Conservation (phyloP, 1,140 invertebrate genomes). For the Ceratoteleas bidentatus region DNA sequence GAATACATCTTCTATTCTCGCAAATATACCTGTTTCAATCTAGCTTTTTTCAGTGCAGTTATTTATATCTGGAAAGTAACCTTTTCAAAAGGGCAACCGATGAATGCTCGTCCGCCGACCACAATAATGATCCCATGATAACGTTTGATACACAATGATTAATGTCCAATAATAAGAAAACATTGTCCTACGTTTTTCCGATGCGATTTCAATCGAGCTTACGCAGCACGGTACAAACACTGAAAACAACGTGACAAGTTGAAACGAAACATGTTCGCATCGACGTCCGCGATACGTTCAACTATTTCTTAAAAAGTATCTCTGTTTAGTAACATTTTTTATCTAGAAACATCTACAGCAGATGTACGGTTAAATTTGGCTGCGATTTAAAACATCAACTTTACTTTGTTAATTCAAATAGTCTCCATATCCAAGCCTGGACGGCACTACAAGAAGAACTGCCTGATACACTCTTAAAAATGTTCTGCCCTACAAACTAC, state of each 20-base stretch:
- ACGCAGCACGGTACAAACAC: not conserved
- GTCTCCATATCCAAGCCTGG: conserved; percentile 35
- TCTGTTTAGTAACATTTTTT: too few species aligned
- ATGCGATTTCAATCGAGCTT: not conserved
- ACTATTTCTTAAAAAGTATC: conserved; percentile 1
- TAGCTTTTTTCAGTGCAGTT: too few species aligned
- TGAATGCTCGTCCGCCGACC: too few species aligned
- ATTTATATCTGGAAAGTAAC: too few species aligned
- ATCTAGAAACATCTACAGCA: too few species aligned
- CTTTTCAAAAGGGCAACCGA: too few species aligned
- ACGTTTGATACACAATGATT: not conserved
- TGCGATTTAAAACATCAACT: too few species aligned
- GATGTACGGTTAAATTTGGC: too few species aligned
- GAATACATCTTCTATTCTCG: too few species aligned
- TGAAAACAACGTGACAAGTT: not conserved
- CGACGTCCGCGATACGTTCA: not conserved
- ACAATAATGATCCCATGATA: too few species aligned
- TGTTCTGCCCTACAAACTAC: too few species aligned
- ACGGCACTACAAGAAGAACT: conserved; percentile 37
- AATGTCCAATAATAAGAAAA: not conserved
- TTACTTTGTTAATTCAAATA: conserved; percentile 14
- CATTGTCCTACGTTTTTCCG: not conserved
- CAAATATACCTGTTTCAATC: too few species aligned
- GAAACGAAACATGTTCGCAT: not conserved
- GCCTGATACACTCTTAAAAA: conserved; percentile 23